Percentiles rank a stretch among this genome's conserved stretches.
phyloP scores from a whole-genome alignment of 2,797 vertebrate species.

The Champsocephalus esox region DNA sequence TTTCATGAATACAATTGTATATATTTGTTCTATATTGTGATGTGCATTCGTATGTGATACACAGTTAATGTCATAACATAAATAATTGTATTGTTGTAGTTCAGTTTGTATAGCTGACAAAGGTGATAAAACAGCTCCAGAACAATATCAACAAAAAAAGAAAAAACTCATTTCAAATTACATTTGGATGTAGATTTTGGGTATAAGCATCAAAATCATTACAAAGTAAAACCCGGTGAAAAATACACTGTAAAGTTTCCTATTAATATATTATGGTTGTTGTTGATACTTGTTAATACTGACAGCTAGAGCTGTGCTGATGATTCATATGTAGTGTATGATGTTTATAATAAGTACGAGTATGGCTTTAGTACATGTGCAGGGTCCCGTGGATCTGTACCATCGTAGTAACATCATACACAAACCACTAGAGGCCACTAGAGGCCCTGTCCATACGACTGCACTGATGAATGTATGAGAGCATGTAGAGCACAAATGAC shows the following conservation, averaged over 20 bases:
- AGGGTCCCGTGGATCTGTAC: slow-evolving; percentile 4
- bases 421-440: slow-evolving; percentile 80
- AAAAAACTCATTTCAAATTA: neutral
- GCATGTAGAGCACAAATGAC: neutral
- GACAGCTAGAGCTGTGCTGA: neutral
- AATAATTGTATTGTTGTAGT: neutral
- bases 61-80: neutral
- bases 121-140: slow-evolving; percentile 8
- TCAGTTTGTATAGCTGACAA: slow-evolving; percentile 2
- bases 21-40: neutral
- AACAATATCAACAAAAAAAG: neutral
- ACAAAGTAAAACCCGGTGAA: neutral
- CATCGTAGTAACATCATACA: slow-evolving; percentile 24
- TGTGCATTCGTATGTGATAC: neutral
- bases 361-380: neutral
- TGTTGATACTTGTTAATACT: neutral
- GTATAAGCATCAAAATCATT: neutral
- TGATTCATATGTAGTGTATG: too few relatives aligned
- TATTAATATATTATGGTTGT: neutral
- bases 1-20: neutral
- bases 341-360: neutral
- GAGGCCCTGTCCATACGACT: slow-evolving; percentile 56
- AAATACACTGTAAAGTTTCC: neutral
- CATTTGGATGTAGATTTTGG: neutral
- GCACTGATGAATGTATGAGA: neutral